phyloP scores from a whole-genome alignment of 2,797 vertebrate species.

The Oreochromis mossambicus region DNA sequence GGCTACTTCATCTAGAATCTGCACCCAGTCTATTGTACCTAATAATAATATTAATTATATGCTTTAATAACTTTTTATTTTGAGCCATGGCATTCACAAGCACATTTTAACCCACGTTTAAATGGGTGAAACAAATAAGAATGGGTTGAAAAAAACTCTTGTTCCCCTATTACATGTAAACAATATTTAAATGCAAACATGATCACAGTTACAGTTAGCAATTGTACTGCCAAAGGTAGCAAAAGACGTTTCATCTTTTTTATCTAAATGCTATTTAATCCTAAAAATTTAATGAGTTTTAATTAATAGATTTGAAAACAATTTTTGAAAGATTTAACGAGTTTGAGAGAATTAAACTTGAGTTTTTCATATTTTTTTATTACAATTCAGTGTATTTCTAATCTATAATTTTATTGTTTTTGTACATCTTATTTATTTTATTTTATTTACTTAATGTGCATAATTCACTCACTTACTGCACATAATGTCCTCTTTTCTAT shows the following conservation, averaged over 20 bases:
- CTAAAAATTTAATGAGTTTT: not conserved
- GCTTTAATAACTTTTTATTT: not conserved
- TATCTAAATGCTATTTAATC: not conserved
- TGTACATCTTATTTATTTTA: not conserved
- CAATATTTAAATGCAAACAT: not conserved
- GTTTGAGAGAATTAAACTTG: not conserved
- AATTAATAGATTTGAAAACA: not conserved
- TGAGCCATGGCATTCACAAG: not conserved
- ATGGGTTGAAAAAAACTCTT: not conserved
- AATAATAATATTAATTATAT: not conserved
- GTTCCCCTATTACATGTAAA: not conserved
- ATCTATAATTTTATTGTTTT: rapidly evolving
- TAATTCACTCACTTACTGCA: not conserved
- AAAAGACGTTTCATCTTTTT: not conserved
- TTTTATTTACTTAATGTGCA: not conserved
- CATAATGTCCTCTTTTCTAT: rapidly evolving
- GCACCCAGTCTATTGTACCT: not conserved
- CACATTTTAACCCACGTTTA: not conserved
- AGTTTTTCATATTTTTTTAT: not conserved
- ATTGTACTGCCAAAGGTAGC: not conserved
- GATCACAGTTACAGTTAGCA: not conserved
- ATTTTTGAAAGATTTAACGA: not conserved
- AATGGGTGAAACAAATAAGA: not conserved
- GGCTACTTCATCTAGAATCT: not conserved
- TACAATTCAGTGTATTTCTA: not conserved